Percentiles rank a stretch among this genome's conserved stretches.
Evolutionary conservation across 2,797 vertebrate genomes (phyloP).

Genomic region (Neopelma chrysocephalum): DNA sequence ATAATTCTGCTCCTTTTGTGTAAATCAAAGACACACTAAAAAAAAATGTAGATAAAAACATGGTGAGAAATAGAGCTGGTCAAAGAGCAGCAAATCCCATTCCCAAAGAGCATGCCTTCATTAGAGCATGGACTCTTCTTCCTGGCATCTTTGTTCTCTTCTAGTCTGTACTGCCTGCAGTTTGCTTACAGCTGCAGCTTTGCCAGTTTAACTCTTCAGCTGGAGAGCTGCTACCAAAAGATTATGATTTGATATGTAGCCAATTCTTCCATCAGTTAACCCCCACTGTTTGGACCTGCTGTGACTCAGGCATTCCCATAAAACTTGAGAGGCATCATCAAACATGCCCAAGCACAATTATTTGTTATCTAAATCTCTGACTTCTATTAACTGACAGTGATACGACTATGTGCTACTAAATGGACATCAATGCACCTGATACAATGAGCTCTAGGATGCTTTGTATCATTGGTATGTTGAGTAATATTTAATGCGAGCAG

Average conservation of each 20-base stretch:
- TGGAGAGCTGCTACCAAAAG: neutral
- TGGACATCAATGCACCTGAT: no score
- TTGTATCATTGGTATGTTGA: neutral
- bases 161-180: neutral
- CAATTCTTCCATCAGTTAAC: neutral
- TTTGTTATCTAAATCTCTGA: neutral
- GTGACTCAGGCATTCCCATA: neutral
- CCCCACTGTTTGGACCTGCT: neutral
- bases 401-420: fast-evolving
- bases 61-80: neutral
- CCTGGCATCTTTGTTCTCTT: neutral
- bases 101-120: neutral
- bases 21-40: neutral
- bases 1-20: neutral
- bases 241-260: neutral
- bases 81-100: neutral
- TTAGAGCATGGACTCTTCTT: neutral
- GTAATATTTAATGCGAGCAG: neutral
- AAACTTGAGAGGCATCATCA: neutral
- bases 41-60: neutral
- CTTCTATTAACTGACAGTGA: neutral
- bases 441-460: neutral
- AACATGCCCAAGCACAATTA: neutral
- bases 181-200: neutral
- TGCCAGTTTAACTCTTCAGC: neutral